Base-by-base conservation (phyloP, 2,888 invertebrate genomes). In the Hemicrepidius hirtus region DNA sequence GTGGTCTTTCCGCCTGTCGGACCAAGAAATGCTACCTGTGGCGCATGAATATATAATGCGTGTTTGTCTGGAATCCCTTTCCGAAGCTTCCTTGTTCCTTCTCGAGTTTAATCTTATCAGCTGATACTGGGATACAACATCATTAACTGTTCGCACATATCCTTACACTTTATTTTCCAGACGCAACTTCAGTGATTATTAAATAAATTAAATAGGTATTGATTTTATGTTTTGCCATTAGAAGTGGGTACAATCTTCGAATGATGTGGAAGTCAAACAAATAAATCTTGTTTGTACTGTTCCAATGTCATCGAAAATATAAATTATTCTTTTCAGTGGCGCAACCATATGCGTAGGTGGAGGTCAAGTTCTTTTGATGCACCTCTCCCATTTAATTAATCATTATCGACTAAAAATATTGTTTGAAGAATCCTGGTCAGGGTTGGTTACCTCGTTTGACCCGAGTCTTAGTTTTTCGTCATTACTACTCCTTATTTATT, bases 21-120 rank as follows among this genome's bases (percentile, higher is more conserved):
- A 37, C 20, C 3, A 18, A 13, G 57, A 41, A 55, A 53, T 70
- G 62, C 70, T 62, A 71, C 68, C 69, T 70, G 74, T 71, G 62
- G 71, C 74, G 67, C 71, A 74, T 64, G 53, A 67, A 53, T 68
- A 37, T 37, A 20, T 57, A 57, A 57, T 57, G 57, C 57, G 57
- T 57, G 37, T 57, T 53, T 57, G 57, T 57, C 57, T 57, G 40
- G 57, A 13, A 12, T 35, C 13, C 37, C 57, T 20, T 57, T 20
- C 20, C 3, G 57, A 37, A 32, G n/a, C 12, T 13, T 53, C 10
- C 53, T 53, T 12, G 4, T 13, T 53, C 10, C 53, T 53, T 12
- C 13, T 13, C n/a, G 28, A 28, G n/a, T 18, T 35, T 55, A 55
- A 35, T 35, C 57, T 57, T 57, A 57, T 57, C 57, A 57, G 57